Base-by-base conservation (phyloP, 2,113 vertebrate species). In the Notiomystis cincta region DNA sequence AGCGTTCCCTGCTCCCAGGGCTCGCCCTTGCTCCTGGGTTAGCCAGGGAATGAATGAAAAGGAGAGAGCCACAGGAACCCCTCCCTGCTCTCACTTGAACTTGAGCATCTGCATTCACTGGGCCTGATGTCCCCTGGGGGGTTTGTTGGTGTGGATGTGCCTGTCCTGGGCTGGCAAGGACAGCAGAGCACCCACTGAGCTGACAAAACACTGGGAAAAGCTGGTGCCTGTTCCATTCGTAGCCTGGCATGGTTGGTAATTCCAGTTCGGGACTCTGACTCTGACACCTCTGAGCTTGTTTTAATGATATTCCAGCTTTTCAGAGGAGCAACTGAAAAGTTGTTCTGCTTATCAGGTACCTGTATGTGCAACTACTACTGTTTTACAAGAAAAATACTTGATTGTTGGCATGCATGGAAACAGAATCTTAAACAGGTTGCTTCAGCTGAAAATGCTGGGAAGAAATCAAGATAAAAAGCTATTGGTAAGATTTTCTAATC, bases 211-310 rank as follows among this genome's bases (percentile, higher is more conserved):
- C 5, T 0, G 2, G 25, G 60, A 25, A 31, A 37, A 51, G 33
- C 42, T 13, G 45, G 9, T 13, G 15, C 8, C 47, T 60, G 0
- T 17, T 66, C 47, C 47, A 3, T 47, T 15, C 20, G 10, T 2
- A 86, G 21, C 75, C 75, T 77, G 57, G 42, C 16, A 4, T 13
- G 20, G 28, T 4, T 20, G 60, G 6, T 38, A 71, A 61, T 54
- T 66, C 51, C n/a, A 18, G 0, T 53, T 79, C 54, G 8, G 57
- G 30, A 6, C 16, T 82, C 11, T 38, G 67, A 15, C 25, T 40
- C 47, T 69, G 62, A 38, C 25, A 27, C 69, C 70, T 64, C 20
- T 67, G 37, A 35, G 65, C 10, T 8, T 7, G 14, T 40, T 62
- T 61, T 37, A 54, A 44, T 69, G 50, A 28, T 40, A 69, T 48